Evolutionary conservation across 2,113 vertebrate species (phyloP), one percentile per base, ranked within the genome.

Genomic region (Pollachius pollachius): DNA sequence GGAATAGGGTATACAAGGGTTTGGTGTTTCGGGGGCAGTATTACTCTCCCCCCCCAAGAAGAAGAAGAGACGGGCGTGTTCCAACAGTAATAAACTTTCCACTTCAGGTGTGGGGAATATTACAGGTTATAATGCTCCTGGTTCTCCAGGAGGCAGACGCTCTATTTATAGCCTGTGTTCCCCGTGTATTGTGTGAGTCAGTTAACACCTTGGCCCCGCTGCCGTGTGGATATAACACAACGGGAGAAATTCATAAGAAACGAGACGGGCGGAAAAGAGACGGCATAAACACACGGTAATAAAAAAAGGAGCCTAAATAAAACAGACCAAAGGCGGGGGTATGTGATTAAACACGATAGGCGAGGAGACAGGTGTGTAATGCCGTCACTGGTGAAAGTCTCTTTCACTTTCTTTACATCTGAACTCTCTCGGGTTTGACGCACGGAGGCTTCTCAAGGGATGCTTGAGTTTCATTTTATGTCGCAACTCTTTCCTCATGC

Each of bases 141-240:
- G 69, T 67, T 72, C 69, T 60, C 70, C 69, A 67, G 63, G 41
- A 48, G 64, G 72, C 73, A 68, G 65, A 63, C 64, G 2, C 59
- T 73, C 71, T 85, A 83, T 85, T 87, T 84, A 84, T 82, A 87
- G 68, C 62, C 77, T 68, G 64, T 48, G 12, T 48, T 48, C 41
- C 78, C 77, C 79, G 30, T 17, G 67, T 67, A 59, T 72, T 74
- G 41, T 48, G 73, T 70, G 61, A n/a, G 27, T 70, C 71, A 60
- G 70, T 74, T 77, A 85, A 82, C 64, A 79, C 78, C 73, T 74
- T 73, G 67, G 71, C 67, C 67, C 72, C 58, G 54, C 74, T 59
- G 63, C 74, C 41, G 69, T 69, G 62, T 69, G 67, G 71, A 82
- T 73, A 62, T 70, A 77, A 62, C 64, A 62, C 69, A 67, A 68